phyloP scores from a whole-genome alignment of 2,113 vertebrate genomes.

The Rhodinocichla rosea region DNA sequence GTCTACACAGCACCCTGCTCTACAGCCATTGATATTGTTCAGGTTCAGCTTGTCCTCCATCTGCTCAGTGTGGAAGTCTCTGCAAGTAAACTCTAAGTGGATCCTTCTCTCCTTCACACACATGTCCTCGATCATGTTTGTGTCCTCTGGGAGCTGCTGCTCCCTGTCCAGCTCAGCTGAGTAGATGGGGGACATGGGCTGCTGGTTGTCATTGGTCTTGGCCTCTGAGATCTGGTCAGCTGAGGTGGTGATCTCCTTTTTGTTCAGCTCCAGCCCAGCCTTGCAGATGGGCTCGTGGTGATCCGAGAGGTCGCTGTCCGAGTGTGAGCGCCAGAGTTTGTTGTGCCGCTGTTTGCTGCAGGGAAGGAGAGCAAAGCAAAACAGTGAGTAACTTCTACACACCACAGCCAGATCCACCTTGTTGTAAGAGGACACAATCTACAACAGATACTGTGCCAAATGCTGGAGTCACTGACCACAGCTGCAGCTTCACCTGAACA shows the following conservation, averaged over 20 bases:
- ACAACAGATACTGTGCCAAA: not conserved
- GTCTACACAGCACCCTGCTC: constrained; percentile 65
- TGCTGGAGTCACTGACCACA: not conserved
- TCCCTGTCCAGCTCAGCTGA: constrained; percentile 33
- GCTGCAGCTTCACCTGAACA: not conserved
- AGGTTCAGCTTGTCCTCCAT: constrained; percentile 81
- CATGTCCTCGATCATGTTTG: constrained; percentile 12
- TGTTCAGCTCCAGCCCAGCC: constrained; percentile 82
- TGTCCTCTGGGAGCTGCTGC: constrained; percentile 52
- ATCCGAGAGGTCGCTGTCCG: constrained; percentile 90
- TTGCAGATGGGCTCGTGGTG: constrained; percentile 79
- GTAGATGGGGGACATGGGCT: constrained; percentile 61
- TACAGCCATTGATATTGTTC: constrained; percentile 78
- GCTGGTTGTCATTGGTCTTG: constrained; percentile 72
- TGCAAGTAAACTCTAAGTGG: constrained; percentile 70
- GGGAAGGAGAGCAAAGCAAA: not conserved
- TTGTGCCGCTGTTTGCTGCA: constrained; percentile 95
- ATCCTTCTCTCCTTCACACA: constrained; percentile 68
- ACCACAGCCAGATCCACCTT: not conserved
- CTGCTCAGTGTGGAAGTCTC: constrained; percentile 69
- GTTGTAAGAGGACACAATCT: not conserved
- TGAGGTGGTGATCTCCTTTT: constrained; percentile 81
- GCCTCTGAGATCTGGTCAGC: constrained; percentile 83
- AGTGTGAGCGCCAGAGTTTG: constrained; percentile 96
- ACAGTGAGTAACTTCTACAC: not conserved